Evolutionary conservation across 2,888 invertebrate species (phyloP).

Genomic region (Subacronicta megacephala): DNA sequence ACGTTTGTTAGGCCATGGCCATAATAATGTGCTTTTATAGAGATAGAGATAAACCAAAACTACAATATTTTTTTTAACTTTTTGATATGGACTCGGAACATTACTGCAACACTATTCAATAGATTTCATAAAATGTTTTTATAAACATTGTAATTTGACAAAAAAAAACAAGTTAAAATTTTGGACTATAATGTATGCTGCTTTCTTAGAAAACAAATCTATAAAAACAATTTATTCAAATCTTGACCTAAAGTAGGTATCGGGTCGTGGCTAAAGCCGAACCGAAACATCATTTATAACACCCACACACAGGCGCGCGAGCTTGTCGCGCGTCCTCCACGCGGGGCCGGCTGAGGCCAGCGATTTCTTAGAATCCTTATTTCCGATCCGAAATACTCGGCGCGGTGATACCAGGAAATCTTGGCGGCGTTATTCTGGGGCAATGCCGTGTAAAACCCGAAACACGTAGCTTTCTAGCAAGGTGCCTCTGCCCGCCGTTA

Average conservation of each 20-base stretch:
- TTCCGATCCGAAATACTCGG: slow-evolving; percentile 88
- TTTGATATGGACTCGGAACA: too few relatives aligned
- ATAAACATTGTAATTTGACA: too few relatives aligned
- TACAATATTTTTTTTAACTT: too few relatives aligned
- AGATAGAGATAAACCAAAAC: too few relatives aligned
- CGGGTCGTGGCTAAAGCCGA: slow-evolving; percentile 20
- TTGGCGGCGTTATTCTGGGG: slow-evolving; percentile 84
- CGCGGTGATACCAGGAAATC: slow-evolving; percentile 84
- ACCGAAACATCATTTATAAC: slow-evolving; percentile 53
- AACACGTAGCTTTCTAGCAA: slow-evolving; percentile 83
- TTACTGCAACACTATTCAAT: too few relatives aligned
- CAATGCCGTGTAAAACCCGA: slow-evolving; percentile 83
- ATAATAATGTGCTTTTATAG: too few relatives aligned
- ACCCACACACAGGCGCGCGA: slow-evolving; percentile 42
- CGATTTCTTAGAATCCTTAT: slow-evolving; percentile 85
- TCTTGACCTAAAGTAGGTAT: slow-evolving; percentile 42
- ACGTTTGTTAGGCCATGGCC: too few relatives aligned
- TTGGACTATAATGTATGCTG: not conserved
- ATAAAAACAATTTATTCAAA: slow-evolving; percentile 10
- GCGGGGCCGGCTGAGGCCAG: slow-evolving; percentile 76
- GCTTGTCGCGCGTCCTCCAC: slow-evolving; percentile 65
- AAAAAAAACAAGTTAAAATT: too few relatives aligned
- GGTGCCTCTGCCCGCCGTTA: slow-evolving; percentile 80
- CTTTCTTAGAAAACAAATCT: slow-evolving; percentile 1
- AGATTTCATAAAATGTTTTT: too few relatives aligned